Evolutionary conservation across 2,888 invertebrate species (phyloP).

Genomic region (Megaustenia siamemsis): DNA sequence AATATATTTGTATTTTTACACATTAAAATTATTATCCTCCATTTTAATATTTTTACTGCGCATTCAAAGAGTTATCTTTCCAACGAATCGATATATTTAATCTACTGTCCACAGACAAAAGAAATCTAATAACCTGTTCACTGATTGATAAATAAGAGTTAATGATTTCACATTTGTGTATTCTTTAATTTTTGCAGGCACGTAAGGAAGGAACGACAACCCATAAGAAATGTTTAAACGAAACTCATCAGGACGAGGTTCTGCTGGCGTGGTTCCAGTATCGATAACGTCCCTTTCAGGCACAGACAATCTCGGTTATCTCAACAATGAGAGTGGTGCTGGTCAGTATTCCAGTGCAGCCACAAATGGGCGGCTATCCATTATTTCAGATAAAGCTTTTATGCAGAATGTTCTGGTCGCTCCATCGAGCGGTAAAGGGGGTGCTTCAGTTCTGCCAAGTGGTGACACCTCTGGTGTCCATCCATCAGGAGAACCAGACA

Average conservation of each 20-base stretch:
- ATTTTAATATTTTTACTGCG: neutral
- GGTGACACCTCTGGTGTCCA: neutral
- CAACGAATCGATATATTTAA: neutral
- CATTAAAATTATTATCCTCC: too few relatives aligned
- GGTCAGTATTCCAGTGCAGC: neutral
- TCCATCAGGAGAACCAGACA: neutral
- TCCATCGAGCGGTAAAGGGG: neutral
- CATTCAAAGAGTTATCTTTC: too few relatives aligned
- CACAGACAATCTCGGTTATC: slow-evolving; percentile 24
- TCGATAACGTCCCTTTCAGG: slow-evolving; percentile 8
- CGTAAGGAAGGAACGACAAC: neutral
- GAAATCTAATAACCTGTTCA: too few relatives aligned
- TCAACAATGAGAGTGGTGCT: neutral
- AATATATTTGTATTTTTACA: too few relatives aligned
- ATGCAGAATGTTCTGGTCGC: neutral
- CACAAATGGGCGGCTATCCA: neutral
- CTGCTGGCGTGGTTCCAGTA: neutral
- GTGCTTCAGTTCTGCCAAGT: neutral
- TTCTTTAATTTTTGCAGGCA: neutral
- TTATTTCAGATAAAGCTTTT: slow-evolving; percentile 8
- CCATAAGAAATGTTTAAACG: slow-evolving; percentile 11
- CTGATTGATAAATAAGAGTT: too few relatives aligned
- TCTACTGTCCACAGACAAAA: neutral
- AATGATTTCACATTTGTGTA: neutral
- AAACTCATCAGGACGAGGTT: slow-evolving; percentile 1